A percentile compares a stretch with the other conserved stretches of the same genome.
Conservation (phyloP, 2,113 vertebrate genomes). For the Rynchops niger region DNA sequence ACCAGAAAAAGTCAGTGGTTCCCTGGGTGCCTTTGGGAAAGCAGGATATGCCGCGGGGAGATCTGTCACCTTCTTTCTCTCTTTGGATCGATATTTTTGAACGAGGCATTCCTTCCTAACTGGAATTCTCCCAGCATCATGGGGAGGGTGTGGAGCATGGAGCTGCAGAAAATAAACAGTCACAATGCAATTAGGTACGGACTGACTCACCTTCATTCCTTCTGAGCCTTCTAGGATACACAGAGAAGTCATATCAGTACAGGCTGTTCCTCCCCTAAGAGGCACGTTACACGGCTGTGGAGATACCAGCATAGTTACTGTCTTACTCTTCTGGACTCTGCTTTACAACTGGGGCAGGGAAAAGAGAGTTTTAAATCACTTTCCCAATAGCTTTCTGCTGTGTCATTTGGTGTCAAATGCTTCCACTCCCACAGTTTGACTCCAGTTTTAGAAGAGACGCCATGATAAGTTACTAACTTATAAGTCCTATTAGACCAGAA, state of each 20-base stretch:
- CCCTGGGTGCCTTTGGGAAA: not conserved
- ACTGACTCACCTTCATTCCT: not conserved
- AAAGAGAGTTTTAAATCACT: not conserved
- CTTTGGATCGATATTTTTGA: conserved; percentile 62
- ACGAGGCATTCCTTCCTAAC: conserved; percentile 55
- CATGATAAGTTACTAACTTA: not conserved
- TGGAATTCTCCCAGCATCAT: conserved; percentile 33
- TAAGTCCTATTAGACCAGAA: not conserved
- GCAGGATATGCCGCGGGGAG: conserved; percentile 67
- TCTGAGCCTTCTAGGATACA: not conserved
- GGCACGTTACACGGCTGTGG: rapidly evolving
- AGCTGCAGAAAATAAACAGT: conserved; percentile 66
- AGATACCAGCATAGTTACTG: not conserved
- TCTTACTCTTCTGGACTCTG: not conserved
- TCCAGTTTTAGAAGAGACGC: not conserved
- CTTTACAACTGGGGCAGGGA: not conserved
- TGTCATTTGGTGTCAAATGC: not conserved
- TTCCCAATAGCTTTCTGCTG: not conserved
- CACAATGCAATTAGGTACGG: not conserved
- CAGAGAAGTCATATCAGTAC: not conserved
- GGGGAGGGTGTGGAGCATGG: conserved; percentile 51
- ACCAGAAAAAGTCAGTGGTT: conserved; percentile 76
- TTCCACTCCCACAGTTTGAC: not conserved
- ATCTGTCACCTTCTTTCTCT: not conserved
- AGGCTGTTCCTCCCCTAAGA: not conserved